Evolutionary conservation across 2,888 invertebrate genomes (phyloP).

Genomic region (Danaus chrysippus): DNA sequence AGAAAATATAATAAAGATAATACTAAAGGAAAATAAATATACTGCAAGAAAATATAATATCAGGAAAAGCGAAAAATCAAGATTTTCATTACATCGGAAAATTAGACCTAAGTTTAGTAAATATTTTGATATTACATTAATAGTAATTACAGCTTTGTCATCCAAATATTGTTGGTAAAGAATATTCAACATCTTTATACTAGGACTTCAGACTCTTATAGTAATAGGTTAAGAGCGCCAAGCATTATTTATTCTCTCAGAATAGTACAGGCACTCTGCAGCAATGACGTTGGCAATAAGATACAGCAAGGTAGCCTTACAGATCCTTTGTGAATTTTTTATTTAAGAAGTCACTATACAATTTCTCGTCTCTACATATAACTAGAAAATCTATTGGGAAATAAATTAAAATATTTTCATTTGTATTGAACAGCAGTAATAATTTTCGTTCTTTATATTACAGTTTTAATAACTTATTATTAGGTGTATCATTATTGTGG

Average conservation of each 20-base stretch:
- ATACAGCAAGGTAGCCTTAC: conserved; percentile 5
- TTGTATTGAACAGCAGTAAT: too few relatives aligned
- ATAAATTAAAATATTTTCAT: neutral
- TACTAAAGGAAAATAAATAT: too few relatives aligned
- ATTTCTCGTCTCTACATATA: neutral
- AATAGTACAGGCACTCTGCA: conserved; percentile 15
- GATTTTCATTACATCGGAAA: too few relatives aligned
- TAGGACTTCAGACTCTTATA: neutral
- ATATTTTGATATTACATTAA: too few relatives aligned
- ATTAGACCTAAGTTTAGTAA: too few relatives aligned
- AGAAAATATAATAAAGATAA: too few relatives aligned
- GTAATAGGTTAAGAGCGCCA: conserved; percentile 7
- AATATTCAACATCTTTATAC: neutral
- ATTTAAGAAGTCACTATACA: neutral
- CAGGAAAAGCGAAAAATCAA: too few relatives aligned
- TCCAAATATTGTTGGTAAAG: too few relatives aligned
- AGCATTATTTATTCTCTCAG: conserved; percentile 28
- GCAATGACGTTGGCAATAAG: conserved; percentile 2
- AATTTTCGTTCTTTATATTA: too few relatives aligned
- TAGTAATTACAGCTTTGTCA: too few relatives aligned
- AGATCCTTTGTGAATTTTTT: conserved; percentile 1
- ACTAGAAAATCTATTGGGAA: neutral
- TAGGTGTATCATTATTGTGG: neutral
- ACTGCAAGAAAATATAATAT: too few relatives aligned
- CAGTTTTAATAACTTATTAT: neutral